Base-by-base conservation (phyloP, 2,888 invertebrate genomes). In the Cancer borealis region DNA sequence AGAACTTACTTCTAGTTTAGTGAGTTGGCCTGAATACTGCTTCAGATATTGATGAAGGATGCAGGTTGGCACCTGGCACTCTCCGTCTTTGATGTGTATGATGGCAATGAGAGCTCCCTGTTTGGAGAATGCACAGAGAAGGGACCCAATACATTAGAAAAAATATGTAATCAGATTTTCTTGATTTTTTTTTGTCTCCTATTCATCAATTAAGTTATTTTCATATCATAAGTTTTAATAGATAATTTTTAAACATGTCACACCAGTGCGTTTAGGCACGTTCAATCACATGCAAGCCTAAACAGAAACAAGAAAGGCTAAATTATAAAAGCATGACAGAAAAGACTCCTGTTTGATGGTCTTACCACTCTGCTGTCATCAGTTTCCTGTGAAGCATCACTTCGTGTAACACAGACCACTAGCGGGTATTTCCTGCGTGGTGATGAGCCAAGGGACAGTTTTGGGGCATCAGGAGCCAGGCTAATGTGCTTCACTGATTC, bases 61-160 rank as follows among this genome's bases (percentile, higher is more conserved):
- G 96, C 98, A 98, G 96, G 98, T 98, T 92, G 98, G 98, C 96
- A 98, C 97, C 73, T 98, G 97, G 96, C 98, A 98, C 95, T 98
- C 97, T 87, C 98, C 97, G 97, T 98, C 98, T 96, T 98, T 97
- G 95, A 98, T 98, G 96, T 98, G 98, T 21, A 98, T 97, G 92
- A 98, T 98, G 96, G 98, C 98, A 96, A 98, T 97, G 96, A 98
- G 97, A 95, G 98, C 98, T 96, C 98, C 98, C 98, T 98, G 97
- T 93, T 97, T 97, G 88, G 98, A 97, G 92, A 98, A 97, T 96
- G 10, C 21, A 46, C 3, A 88, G 2, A 88, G 47, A 46, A 21
- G 17, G 45, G 26, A 84, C 12, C 3, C 0, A 39, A 17, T 39
- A 17, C 84, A 84, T 39, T 39, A 14, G 17, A 66, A 66, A 84